phyloP scores from a whole-genome alignment of 1,140 invertebrate genomes.

The Drosophila quadrilineata region DNA sequence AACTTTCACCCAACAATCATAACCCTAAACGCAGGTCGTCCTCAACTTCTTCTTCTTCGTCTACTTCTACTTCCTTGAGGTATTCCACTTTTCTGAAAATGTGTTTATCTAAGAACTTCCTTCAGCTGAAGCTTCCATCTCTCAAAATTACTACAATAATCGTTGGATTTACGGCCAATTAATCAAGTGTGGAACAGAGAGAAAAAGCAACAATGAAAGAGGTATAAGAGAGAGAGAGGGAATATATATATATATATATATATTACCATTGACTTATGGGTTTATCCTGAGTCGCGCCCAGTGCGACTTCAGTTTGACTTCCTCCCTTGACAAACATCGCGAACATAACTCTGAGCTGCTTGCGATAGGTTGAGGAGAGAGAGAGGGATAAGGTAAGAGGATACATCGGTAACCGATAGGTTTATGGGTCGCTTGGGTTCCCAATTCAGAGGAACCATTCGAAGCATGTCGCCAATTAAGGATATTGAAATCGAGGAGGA shows the following conservation, averaged over 20 bases:
- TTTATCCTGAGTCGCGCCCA: slow-evolving; percentile 26
- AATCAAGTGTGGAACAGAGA: slow-evolving; percentile 49
- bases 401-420: slow-evolving; percentile 43
- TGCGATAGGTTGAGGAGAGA: too few relatives aligned
- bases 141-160: slow-evolving; percentile 53
- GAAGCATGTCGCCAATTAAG: slow-evolving; percentile 67
- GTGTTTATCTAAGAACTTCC: slow-evolving; percentile 16
- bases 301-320: not conserved
- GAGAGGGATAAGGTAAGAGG: too few relatives aligned
- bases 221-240: not conserved
- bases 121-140: not conserved
- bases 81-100: not conserved
- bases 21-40: slow-evolving; percentile 53
- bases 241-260: not conserved
- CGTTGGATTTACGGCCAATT: slow-evolving; percentile 64
- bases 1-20: slow-evolving; percentile 55
- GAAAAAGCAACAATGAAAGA: too few relatives aligned
- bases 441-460: slow-evolving; percentile 23
- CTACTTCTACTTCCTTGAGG: not conserved
- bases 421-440: slow-evolving; percentile 41
- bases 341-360: slow-evolving; percentile 39
- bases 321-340: slow-evolving; percentile 16
- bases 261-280: slow-evolving; percentile 6
- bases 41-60: not conserved
- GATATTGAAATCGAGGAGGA: slow-evolving; percentile 50